Conservation (phyloP, 2,797 vertebrate species). For the Gambusia yucatana region DNA sequence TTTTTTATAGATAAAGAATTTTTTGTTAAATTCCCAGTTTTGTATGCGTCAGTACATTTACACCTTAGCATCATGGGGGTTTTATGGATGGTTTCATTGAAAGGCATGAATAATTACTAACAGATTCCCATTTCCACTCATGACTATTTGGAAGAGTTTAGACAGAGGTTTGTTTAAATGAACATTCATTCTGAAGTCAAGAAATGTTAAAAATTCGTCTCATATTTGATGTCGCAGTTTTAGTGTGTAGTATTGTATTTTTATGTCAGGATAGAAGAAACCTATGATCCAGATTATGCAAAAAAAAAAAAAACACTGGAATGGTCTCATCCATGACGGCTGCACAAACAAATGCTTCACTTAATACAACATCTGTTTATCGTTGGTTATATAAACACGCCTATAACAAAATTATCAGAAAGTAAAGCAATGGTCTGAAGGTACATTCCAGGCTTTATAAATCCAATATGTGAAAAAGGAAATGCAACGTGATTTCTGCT, state of each 20-base stretch:
- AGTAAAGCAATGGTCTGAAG: neutral
- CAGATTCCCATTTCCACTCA: neutral
- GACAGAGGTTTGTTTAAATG: neutral
- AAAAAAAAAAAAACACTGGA: neutral
- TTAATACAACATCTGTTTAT: slow-evolving; percentile 11
- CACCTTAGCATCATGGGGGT: neutral
- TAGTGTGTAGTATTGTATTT: too few species aligned
- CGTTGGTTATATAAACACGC: neutral
- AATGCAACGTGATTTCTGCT: neutral
- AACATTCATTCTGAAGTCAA: neutral
- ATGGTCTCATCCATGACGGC: neutral
- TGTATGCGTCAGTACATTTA: neutral
- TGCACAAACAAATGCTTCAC: slow-evolving; percentile 3
- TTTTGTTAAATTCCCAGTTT: too few species aligned
- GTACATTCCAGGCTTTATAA: slow-evolving; percentile 4
- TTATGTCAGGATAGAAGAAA: neutral
- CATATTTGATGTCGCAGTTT: neutral
- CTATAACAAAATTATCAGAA: slow-evolving; percentile 7
- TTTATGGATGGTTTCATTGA: neutral
- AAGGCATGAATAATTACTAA: neutral
- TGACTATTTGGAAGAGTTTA: neutral
- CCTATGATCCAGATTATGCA: neutral
- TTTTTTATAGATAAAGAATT: too few species aligned
- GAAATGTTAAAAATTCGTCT: neutral
- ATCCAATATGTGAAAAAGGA: slow-evolving; percentile 2